These are phyloP conservation scores for Pheosia tremula DNA, from an alignment of 2,888 invertebrate genomes.

Conservation along the genomic window DNA sequence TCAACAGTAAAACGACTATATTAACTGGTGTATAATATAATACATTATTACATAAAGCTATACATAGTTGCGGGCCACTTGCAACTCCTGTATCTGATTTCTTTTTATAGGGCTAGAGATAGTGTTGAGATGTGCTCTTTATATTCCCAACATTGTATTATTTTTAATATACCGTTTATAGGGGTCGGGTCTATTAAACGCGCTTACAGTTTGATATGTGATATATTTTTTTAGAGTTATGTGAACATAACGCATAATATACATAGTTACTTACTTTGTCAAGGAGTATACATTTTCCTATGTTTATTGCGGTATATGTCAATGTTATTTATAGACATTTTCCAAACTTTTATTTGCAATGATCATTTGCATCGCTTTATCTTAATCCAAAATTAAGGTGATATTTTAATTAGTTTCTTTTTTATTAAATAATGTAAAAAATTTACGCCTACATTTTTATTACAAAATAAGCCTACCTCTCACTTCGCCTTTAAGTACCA, in stretches of 20 bases:
- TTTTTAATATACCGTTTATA: background rate
- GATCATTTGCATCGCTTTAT: too few species aligned
- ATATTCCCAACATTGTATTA: constrained; percentile 14
- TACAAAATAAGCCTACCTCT: constrained; percentile 40
- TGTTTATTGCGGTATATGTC: too few species aligned
- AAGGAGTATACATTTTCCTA: too few species aligned
- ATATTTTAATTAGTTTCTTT: too few species aligned
- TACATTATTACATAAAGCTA: constrained; percentile 23
- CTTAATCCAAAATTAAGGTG: too few species aligned
- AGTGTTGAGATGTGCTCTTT: constrained; percentile 22
- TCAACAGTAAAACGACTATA: background rate
- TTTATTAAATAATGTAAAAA: too few species aligned
- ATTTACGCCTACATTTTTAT: constrained; percentile 3
- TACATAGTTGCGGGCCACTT: constrained; percentile 24
- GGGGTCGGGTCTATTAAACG: background rate
- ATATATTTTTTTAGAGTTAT: background rate
- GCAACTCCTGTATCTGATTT: constrained; percentile 29
- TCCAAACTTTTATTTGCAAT: too few species aligned
- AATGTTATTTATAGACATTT: too few species aligned
- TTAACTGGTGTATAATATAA: constrained; percentile 1
- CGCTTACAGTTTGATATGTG: background rate
- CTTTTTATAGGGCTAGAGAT: constrained; percentile 25
- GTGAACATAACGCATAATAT: background rate
- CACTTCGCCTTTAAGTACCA: constrained; percentile 27
- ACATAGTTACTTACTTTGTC: too few species aligned